phyloP scores from a whole-genome alignment of 2,113 vertebrate genomes.

The Microcebus lehilahytsara region DNA sequence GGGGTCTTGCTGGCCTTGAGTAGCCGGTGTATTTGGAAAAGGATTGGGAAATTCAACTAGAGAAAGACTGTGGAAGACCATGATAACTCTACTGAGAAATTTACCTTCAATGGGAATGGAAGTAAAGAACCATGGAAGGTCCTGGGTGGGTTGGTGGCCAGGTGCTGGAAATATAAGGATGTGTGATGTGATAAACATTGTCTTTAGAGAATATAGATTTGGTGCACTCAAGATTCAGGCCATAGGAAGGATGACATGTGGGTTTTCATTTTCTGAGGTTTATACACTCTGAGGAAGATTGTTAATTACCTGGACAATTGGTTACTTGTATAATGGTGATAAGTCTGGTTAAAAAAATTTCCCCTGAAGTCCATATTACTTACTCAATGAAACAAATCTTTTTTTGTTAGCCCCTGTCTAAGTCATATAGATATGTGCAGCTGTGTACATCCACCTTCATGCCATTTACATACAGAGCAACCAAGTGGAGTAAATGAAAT shows the following conservation, averaged over 20 bases:
- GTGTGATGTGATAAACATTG: background rate
- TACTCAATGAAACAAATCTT: slow-evolving; percentile 15
- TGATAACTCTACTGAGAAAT: background rate
- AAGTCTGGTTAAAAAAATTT: background rate
- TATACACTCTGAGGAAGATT: background rate
- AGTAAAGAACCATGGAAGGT: background rate
- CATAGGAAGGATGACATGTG: background rate
- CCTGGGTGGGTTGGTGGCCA: background rate
- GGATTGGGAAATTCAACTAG: background rate
- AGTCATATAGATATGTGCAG: background rate
- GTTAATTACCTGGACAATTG: background rate
- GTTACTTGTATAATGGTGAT: background rate
- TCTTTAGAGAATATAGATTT: background rate
- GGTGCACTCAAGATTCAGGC: background rate
- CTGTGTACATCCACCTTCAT: background rate
- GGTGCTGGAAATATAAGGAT: background rate
- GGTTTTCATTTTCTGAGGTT: background rate
- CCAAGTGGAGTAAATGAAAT: background rate
- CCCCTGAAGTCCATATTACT: background rate
- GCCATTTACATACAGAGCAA: background rate
- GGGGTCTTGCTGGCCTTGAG: background rate
- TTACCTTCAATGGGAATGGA: background rate
- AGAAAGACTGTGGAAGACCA: background rate
- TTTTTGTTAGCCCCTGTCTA: background rate
- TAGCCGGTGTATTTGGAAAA: background rate